These are phyloP conservation scores for Bothrops jararaca DNA, from an alignment of 2,113 vertebrate species.

Conservation along the genomic window DNA sequence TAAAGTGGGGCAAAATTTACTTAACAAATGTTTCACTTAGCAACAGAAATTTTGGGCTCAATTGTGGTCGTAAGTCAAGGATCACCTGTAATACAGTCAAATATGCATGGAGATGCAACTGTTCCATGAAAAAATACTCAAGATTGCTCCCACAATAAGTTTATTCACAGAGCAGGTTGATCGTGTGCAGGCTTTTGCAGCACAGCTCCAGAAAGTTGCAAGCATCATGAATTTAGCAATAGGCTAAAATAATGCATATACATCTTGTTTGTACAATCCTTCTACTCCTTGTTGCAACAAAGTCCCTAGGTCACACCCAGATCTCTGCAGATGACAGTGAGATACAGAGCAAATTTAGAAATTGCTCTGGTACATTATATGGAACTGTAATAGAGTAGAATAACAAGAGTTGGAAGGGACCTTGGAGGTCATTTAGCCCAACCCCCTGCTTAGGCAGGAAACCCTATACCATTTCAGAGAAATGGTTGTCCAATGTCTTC, in stretches of 20 bases:
- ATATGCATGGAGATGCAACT: not conserved
- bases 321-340: not conserved
- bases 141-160: not conserved
- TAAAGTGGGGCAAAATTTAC: not conserved
- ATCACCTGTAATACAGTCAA: not conserved
- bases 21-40: not conserved
- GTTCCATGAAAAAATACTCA: not conserved
- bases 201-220: not conserved
- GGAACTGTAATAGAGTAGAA: too few species aligned
- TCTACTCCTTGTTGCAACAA: not conserved
- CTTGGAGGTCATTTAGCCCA: too few species aligned
- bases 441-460: too few species aligned
- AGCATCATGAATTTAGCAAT: not conserved
- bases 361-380: not conserved
- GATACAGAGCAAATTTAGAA: not conserved
- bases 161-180: not conserved
- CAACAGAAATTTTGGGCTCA: not conserved
- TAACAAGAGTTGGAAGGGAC: too few species aligned
- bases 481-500: too few species aligned
- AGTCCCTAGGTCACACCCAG: not conserved
- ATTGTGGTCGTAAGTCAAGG: not conserved
- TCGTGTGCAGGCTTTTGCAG: not conserved
- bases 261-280: not conserved
- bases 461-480: too few species aligned
- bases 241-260: not conserved